These are phyloP conservation scores for Patagioenas fasciata DNA, from an alignment of 2,113 vertebrate genomes.

Conservation along the genomic window DNA sequence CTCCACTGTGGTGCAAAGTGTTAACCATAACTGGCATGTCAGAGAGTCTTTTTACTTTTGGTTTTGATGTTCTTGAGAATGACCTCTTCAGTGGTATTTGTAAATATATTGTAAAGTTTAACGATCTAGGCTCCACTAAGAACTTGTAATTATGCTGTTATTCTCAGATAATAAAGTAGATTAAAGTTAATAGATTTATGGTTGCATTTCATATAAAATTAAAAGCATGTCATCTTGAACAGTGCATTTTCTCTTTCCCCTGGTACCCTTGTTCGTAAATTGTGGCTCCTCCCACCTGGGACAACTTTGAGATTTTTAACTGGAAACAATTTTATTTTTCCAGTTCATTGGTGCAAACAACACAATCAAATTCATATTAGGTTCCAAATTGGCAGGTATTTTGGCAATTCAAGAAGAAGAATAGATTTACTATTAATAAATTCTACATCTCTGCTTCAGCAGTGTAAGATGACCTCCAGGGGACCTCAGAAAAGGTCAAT, in stretches of 20 bases:
- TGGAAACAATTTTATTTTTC: neutral
- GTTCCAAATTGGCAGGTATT: neutral
- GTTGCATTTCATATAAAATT: neutral
- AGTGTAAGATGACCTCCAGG: too few relatives aligned
- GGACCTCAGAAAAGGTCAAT: too few relatives aligned
- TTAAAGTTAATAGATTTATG: neutral
- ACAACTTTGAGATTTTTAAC: neutral
- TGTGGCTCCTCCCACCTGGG: neutral
- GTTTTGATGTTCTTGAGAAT: neutral
- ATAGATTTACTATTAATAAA: too few relatives aligned
- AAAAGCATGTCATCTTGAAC: neutral
- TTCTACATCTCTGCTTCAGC: too few relatives aligned
- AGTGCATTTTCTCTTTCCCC: neutral
- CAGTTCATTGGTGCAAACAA: neutral
- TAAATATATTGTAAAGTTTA: slow-evolving; percentile 7
- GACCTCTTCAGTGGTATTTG: neutral
- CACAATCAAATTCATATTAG: neutral
- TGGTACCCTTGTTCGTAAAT: neutral
- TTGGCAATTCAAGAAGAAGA: too few relatives aligned
- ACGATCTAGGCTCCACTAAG: neutral
- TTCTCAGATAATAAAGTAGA: neutral
- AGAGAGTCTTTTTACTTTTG: neutral
- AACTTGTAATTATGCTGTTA: neutral
- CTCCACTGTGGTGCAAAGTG: neutral
- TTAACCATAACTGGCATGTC: neutral